Evolutionary conservation across 2,113 vertebrate genomes (phyloP).

Genomic region (Mirounga angustirostris): DNA sequence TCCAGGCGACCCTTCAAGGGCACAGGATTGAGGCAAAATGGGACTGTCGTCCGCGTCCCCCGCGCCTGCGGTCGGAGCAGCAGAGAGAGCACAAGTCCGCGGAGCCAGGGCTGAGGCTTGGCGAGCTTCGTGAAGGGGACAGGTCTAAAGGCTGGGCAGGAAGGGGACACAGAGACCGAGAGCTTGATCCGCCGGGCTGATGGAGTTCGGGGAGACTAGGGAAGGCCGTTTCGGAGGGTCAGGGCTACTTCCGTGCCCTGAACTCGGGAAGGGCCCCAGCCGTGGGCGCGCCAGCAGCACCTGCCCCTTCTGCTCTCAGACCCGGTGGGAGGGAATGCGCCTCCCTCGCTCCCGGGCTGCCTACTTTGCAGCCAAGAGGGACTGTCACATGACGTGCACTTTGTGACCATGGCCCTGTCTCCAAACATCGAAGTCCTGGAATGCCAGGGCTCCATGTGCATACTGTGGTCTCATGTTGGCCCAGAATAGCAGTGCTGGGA

Average conservation of each 20-base stretch:
- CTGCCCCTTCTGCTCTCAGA: neutral
- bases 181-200: neutral
- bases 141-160: neutral
- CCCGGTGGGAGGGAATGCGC: fast-evolving
- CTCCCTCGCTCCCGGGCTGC: neutral
- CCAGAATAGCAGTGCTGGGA: neutral
- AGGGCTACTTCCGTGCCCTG: neutral
- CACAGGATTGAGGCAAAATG: neutral
- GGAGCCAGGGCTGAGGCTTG: neutral
- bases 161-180: neutral
- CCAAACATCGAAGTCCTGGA: neutral
- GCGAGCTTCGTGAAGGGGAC: neutral
- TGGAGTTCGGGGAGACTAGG: fast-evolving
- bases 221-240: neutral
- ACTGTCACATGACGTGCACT: fast-evolving
- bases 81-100: neutral
- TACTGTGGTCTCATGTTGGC: neutral
- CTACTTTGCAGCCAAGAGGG: neutral
- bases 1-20: neutral
- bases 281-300: neutral
- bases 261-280: neutral
- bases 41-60: neutral
- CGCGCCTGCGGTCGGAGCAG: fast-evolving
- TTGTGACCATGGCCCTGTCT: fast-evolving
- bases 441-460: fast-evolving